Percentiles rank a stretch among this genome's conserved stretches.
Evolutionary conservation across 2,888 invertebrate genomes (phyloP).

Genomic region (Polyploca ridens): DNA sequence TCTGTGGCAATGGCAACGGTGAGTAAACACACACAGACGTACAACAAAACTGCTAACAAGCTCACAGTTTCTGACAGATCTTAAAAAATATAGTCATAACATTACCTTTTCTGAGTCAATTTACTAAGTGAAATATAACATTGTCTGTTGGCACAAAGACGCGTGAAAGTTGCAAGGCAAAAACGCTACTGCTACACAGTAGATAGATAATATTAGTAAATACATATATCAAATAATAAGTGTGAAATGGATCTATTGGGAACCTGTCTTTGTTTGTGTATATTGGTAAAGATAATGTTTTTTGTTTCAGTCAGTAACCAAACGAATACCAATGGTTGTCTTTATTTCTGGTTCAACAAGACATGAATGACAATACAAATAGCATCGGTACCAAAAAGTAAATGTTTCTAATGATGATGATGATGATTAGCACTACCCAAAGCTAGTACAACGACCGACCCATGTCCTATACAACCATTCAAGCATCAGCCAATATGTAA

Average conservation of each 20-base stretch:
- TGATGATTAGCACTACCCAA: too few relatives aligned
- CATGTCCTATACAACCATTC: too few relatives aligned
- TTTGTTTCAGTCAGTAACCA: too few relatives aligned
- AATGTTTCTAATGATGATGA: too few relatives aligned
- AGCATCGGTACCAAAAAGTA: too few relatives aligned
- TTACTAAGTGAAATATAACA: conserved; percentile 7
- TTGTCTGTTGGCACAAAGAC: not conserved
- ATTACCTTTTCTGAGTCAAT: not conserved
- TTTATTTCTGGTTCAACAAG: too few relatives aligned
- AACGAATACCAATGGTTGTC: too few relatives aligned
- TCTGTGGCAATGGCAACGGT: not conserved
- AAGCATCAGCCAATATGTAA: too few relatives aligned
- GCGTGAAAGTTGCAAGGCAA: not conserved
- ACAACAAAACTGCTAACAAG: conserved; percentile 5
- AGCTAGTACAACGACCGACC: too few relatives aligned
- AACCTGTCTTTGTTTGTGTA: too few relatives aligned
- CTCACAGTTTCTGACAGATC: conserved; percentile 7
- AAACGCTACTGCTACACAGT: not conserved
- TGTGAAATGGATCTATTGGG: not conserved
- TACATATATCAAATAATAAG: not conserved
- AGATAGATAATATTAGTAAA: not conserved
- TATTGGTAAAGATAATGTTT: too few relatives aligned
- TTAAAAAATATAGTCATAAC: conserved; percentile 2
- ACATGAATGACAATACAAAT: too few relatives aligned
- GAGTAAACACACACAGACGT: not conserved